A percentile compares a stretch with the other conserved stretches of the same genome.
phyloP scores from a whole-genome alignment of 2,113 vertebrate genomes.

The Gavia stellata region DNA sequence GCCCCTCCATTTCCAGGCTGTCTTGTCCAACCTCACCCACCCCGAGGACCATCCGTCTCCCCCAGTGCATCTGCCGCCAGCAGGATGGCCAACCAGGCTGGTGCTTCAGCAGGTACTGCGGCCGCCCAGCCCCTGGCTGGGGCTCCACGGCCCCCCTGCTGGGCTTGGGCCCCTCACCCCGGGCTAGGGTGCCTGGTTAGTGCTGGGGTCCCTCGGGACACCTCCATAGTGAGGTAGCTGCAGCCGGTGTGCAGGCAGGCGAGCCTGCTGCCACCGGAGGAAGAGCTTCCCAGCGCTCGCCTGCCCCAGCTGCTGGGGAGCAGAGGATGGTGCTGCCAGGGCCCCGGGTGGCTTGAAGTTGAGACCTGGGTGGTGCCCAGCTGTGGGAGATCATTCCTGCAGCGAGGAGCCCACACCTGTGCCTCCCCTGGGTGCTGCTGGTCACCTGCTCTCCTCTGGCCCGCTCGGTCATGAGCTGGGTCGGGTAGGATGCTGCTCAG shows the following conservation, averaged over 20 bases:
- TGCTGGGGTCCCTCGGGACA: not conserved
- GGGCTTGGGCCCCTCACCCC: not conserved
- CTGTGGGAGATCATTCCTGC: not conserved
- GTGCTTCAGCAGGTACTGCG: constrained; percentile 62
- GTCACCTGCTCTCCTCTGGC: accelerated
- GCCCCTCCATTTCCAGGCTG: constrained; percentile 70
- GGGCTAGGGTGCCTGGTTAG: not conserved
- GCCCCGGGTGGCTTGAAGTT: not conserved
- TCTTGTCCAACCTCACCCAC: constrained; percentile 67
- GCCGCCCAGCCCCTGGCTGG: not conserved
- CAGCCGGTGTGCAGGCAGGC: not conserved
- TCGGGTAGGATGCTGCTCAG: not conserved
- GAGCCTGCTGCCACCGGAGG: not conserved
- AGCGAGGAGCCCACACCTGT: accelerated
- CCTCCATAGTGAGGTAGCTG: not conserved
- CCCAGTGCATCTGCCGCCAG: constrained; percentile 71
- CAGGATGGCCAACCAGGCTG: constrained; percentile 72
- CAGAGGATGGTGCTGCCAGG: accelerated
- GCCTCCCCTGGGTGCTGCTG: not conserved
- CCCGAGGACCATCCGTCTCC: constrained; percentile 66
- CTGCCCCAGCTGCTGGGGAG: not conserved
- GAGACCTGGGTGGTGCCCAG: not conserved
- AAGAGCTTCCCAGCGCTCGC: not conserved
- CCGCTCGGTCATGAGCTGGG: accelerated
- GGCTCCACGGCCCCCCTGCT: not conserved